phyloP scores from a whole-genome alignment of 2,888 invertebrate species.

The Limnephilus auricula region DNA sequence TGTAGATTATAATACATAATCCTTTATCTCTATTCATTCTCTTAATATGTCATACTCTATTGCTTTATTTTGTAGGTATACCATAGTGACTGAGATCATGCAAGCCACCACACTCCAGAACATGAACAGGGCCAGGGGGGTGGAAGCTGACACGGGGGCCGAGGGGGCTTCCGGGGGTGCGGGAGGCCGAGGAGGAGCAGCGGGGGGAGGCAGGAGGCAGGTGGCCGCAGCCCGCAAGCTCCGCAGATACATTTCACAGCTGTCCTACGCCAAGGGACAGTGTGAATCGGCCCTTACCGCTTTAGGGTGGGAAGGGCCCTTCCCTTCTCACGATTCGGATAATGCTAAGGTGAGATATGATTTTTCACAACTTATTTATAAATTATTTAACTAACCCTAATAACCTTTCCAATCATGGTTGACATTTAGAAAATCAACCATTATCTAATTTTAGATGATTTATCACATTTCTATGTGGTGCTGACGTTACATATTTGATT shows the following conservation, averaged over 20 bases:
- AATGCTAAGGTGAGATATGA: slow-evolving; percentile 67
- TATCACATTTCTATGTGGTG: neutral
- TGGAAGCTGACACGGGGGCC: slow-evolving; percentile 80
- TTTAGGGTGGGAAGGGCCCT: slow-evolving; percentile 87
- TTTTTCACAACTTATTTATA: neutral
- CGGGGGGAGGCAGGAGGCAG: slow-evolving; percentile 84
- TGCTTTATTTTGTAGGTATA: slow-evolving; percentile 78
- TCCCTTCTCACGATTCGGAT: slow-evolving; percentile 77
- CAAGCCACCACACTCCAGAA: slow-evolving; percentile 95
- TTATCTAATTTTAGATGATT: slow-evolving; percentile 6
- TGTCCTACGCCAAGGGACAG: slow-evolving; percentile 88
- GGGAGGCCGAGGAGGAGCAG: slow-evolving; percentile 74
- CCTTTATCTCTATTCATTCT: neutral
- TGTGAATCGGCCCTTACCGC: slow-evolving; percentile 87
- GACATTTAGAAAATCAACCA: neutral
- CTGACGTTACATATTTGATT: neutral
- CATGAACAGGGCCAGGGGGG: slow-evolving; percentile 90
- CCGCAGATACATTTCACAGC: slow-evolving; percentile 89
- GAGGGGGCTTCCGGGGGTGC: slow-evolving; percentile 74
- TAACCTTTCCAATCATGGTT: neutral
- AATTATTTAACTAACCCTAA: neutral
- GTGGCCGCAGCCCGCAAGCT: slow-evolving; percentile 88
- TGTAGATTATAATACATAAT: no score
- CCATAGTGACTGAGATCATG: slow-evolving; percentile 95
- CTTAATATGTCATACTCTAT: no score